Evolutionary conservation across 2,113 vertebrate genomes (phyloP).

Genomic region (Aptenodytes patagonicus): DNA sequence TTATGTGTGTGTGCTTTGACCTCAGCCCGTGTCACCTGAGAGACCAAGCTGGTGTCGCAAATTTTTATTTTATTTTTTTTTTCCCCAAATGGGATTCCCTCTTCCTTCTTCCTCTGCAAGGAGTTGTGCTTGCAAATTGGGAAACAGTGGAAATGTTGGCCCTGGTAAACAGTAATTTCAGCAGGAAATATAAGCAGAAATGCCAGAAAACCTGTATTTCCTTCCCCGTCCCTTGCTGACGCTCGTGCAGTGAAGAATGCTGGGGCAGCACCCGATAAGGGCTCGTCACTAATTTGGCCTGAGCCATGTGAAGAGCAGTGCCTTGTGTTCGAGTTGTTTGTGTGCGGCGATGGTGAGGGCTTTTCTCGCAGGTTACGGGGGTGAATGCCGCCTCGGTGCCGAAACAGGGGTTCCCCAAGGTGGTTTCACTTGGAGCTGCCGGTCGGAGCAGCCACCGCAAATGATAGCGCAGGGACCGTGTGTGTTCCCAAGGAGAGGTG

Average conservation of each 20-base stretch:
- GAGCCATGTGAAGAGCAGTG: rapidly evolving
- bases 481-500: neutral
- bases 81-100: neutral
- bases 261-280: neutral
- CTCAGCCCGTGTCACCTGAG: neutral
- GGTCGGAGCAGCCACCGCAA: rapidly evolving
- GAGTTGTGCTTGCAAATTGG: neutral
- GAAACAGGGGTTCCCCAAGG: rapidly evolving
- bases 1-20: neutral
- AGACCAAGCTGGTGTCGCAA: neutral
- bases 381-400: rapidly evolving
- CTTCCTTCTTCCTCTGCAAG: neutral
- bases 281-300: rapidly evolving
- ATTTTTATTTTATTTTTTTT: neutral
- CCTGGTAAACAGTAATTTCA: neutral
- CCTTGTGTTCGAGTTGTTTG: rapidly evolving
- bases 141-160: neutral
- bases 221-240: neutral
- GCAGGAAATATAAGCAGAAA: neutral
- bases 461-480: rapidly evolving
- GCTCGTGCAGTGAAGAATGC: neutral
- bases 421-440: neutral
- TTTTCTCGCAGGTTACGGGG: neutral
- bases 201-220: neutral
- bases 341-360: rapidly evolving